These are phyloP conservation scores for Ptychadena robeensis DNA, from an alignment of 2,797 vertebrate species.

Conservation along the genomic window DNA sequence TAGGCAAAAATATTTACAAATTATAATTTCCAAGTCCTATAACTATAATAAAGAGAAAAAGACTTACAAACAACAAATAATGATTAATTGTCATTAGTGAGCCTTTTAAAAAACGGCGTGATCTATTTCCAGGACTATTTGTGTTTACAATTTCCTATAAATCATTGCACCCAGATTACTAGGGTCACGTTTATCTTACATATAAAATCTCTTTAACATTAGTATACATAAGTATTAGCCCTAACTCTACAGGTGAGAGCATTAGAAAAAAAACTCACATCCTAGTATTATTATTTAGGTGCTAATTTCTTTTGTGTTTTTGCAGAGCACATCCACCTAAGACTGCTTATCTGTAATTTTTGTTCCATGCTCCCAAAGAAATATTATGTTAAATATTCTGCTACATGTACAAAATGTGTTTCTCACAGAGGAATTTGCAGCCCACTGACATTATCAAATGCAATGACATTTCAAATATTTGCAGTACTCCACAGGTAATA, in stretches of 20 bases:
- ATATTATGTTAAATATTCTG: conserved; percentile 73
- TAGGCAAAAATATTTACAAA: too few relatives aligned
- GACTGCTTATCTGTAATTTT: conserved; percentile 19
- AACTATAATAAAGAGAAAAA: too few relatives aligned
- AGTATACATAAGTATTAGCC: background rate
- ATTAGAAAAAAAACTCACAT: background rate
- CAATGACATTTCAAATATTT: conserved; percentile 95
- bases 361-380: conserved; percentile 62
- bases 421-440: conserved; percentile 79
- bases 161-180: background rate
- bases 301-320: background rate
- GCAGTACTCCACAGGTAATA: conserved; percentile 84
- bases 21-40: too few relatives aligned
- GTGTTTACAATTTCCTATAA: too few relatives aligned
- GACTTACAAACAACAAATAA: too few relatives aligned
- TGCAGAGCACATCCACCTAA: background rate
- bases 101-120: too few relatives aligned
- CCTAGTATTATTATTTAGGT: background rate
- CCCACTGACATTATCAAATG: conserved; percentile 88
- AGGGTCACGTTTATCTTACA: background rate
- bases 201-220: background rate
- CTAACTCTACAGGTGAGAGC: background rate
- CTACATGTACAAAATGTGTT: conserved; percentile 70
- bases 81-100: too few relatives aligned
- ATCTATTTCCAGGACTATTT: too few relatives aligned